These are phyloP conservation scores for Pseudomyrmex dendroicus DNA, from an alignment of 1,140 invertebrate species.

Conservation along the genomic window DNA sequence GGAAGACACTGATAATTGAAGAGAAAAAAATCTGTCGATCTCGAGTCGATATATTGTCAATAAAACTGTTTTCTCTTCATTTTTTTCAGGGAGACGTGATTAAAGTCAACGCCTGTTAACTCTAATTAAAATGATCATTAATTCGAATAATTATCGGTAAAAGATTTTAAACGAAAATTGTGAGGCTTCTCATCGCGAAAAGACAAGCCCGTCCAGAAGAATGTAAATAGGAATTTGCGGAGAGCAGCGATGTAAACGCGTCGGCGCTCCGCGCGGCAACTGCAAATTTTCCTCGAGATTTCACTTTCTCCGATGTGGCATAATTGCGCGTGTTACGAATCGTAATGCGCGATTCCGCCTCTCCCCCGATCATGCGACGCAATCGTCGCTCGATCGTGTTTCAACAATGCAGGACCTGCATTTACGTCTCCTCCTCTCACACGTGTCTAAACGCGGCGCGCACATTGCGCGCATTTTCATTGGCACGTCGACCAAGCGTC, in stretches of 20 bases:
- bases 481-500: neutral
- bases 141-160: too few relatives aligned
- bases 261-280: neutral
- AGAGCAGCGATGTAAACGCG: neutral
- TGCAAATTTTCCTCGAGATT: conserved; percentile 72
- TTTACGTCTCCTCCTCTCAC: neutral
- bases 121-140: neutral
- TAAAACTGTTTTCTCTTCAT: neutral
- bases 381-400: conserved; percentile 28
- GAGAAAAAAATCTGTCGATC: neutral
- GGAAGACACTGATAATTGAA: neutral
- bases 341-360: conserved; percentile 51
- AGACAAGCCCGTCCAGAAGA: neutral
- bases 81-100: neutral
- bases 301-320: conserved; percentile 72
- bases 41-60: neutral
- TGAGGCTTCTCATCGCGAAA: neutral
- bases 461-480: neutral
- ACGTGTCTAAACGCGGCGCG: neutral
- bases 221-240: conserved; percentile 24
- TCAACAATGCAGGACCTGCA: conserved; percentile 9
- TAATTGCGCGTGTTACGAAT: conserved; percentile 74
- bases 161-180: too few relatives aligned
- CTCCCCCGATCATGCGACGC: conserved; percentile 9
- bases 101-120: neutral